Evolutionary conservation across 1,140 invertebrate species (phyloP), one percentile per base, ranked within the genome.

Genomic region (Dreissena polymorpha): DNA sequence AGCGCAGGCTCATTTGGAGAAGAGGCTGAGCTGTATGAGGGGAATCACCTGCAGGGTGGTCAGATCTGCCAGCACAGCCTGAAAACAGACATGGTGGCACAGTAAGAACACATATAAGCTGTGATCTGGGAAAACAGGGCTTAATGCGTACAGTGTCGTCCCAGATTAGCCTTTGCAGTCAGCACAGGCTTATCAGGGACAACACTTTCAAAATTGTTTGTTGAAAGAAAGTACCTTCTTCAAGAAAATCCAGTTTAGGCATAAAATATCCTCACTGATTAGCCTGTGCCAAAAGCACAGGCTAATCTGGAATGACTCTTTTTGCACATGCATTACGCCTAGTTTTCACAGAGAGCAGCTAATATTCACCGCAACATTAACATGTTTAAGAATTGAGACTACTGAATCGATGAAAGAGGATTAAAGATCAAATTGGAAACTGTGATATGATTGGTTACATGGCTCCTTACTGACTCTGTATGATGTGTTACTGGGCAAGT

Each of bases 21-120:
- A 93, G 3, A 93, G 86, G 21, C 86, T 89, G 14, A 93, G 85
- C 77, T 97, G 96, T 53, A 97, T 92, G 0, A 97, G 93, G 14
- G 98, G 97, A 91, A 98, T 95, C 0, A 98, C 96, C 87, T 96
- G 95, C 27, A 99, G 95, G 0, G 97, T 97, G 8, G 97, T 98
- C 67, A 99, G 93, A 91, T 98, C 97, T 10, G 97, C 97, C 39
- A 98, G 91, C 29, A 98, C 96, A 29, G 96, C 96, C 95, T 96
- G 90, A 67, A 94, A 94, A 83, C 86, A 10, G 21, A 64, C 12
- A 64, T 39, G 51, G 25, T 29, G 57, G 49, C 39, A 16, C 49
- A 21, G 60, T 74, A 71, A 18, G n/a, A n/a, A 49, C 0, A 71
- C 5, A 1, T 39, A 39, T 39, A 8, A 39, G 39, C 39, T 2